phyloP scores from a whole-genome alignment of 2,888 invertebrate genomes.

The Julus scanicus region DNA sequence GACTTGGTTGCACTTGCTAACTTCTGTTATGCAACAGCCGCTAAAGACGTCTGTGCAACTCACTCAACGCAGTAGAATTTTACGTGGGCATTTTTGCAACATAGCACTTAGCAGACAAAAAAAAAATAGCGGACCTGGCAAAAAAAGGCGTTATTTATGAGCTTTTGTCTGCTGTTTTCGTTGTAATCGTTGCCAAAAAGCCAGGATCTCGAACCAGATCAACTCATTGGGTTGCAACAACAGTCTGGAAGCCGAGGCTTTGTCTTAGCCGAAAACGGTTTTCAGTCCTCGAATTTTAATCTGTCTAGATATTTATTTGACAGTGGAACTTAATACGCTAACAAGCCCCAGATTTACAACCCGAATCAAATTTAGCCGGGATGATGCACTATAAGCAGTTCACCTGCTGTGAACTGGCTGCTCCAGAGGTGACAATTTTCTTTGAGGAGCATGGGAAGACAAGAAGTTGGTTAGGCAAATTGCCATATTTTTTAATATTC shows the following conservation, averaged over 20 bases:
- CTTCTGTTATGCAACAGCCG: background rate
- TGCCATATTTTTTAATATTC: too few species aligned
- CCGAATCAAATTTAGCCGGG: background rate
- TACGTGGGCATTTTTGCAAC: conserved; percentile 17
- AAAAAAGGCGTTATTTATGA: conserved; percentile 36
- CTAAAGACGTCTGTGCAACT: background rate
- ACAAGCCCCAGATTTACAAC: background rate
- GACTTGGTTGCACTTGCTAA: background rate
- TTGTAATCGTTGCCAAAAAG: background rate
- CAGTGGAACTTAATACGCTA: background rate
- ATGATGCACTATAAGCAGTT: background rate
- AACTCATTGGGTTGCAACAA: background rate
- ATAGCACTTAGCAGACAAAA: conserved; percentile 23
- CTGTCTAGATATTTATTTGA: background rate
- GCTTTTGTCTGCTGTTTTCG: conserved; percentile 16
- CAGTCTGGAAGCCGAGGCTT: background rate
- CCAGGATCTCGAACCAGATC: background rate
- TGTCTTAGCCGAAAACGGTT: background rate
- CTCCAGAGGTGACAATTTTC: too few species aligned
- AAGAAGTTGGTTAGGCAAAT: too few species aligned
- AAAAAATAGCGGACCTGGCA: conserved; percentile 32
- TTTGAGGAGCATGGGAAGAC: too few species aligned
- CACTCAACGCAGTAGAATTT: background rate
- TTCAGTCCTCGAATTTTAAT: background rate
- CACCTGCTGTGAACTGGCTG: background rate